phyloP scores from a whole-genome alignment of 1,140 invertebrate genomes.

The Kradibia gibbosae region DNA sequence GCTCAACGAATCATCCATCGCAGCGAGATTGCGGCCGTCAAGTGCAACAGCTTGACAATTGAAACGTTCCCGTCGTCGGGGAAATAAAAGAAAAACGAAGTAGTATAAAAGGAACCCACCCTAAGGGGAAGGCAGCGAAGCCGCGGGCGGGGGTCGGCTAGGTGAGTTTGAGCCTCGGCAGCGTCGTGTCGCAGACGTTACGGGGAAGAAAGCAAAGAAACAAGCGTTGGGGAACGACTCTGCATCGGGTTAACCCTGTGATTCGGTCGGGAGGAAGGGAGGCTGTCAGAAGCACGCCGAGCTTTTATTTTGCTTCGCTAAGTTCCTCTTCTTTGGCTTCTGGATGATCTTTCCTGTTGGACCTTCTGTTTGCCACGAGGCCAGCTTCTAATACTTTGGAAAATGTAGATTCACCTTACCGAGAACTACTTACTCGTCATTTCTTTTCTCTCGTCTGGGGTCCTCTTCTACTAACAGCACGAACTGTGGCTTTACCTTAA shows the following conservation, averaged over 20 bases:
- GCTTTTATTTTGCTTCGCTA: constrained; percentile 71
- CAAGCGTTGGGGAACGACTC: too few species aligned
- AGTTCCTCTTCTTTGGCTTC: constrained; percentile 61
- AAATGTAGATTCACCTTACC: constrained; percentile 62
- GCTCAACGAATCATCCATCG: constrained; percentile 35
- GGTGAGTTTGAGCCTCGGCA: constrained; percentile 29
- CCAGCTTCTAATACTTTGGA: constrained; percentile 59
- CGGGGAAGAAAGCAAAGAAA: constrained; percentile 19
- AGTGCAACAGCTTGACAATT: constrained; percentile 67
- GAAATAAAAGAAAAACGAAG: constrained; percentile 59
- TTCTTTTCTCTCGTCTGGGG: not conserved
- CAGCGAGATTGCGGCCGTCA: constrained; percentile 70
- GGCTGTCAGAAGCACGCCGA: constrained; percentile 70
- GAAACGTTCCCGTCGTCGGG: constrained; percentile 59
- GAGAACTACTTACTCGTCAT: not conserved
- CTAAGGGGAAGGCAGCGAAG: constrained; percentile 17
- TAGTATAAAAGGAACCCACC: constrained; percentile 58
- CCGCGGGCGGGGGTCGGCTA: constrained; percentile 9
- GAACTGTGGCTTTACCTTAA: too few species aligned
- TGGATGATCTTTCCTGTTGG: constrained; percentile 62
- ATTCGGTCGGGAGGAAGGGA: constrained; percentile 45
- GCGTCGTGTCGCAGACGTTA: constrained; percentile 27
- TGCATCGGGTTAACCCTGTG: too few species aligned
- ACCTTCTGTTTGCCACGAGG: constrained; percentile 55
- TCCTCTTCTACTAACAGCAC: not conserved